phyloP scores from a whole-genome alignment of 2,888 invertebrate species.

The Galeopsomyia nigrocyanea region DNA sequence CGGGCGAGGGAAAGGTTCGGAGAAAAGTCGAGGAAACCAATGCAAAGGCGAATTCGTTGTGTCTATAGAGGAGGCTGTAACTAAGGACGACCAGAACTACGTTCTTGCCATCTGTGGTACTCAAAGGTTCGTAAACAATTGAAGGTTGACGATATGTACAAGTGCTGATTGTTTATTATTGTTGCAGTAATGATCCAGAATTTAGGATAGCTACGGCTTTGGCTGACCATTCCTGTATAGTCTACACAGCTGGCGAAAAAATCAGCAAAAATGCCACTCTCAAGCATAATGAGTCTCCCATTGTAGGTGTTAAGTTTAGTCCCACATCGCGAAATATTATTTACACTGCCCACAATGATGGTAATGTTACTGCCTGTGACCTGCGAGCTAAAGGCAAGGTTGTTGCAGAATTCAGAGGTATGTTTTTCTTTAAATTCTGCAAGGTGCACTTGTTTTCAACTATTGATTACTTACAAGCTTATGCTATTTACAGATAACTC shows the following conservation, averaged over 20 bases:
- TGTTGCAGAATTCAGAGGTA: constrained; percentile 68
- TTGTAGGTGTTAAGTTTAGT: constrained; percentile 75
- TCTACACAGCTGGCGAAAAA: constrained; percentile 70
- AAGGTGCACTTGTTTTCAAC: not conserved
- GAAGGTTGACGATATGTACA: not conserved
- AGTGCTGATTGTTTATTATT: no score
- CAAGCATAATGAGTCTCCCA: constrained; percentile 68
- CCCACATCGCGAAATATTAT: constrained; percentile 73
- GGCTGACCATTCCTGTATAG: constrained; percentile 69
- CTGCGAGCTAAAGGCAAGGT: constrained; percentile 71
- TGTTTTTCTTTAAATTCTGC: constrained; percentile 41
- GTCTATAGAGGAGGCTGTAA: constrained; percentile 71
- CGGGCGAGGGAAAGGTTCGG: constrained; percentile 33
- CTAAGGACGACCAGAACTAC: constrained; percentile 71
- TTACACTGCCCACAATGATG: constrained; percentile 74
- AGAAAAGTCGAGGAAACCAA: constrained; percentile 45
- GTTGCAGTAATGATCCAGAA: constrained; percentile 57
- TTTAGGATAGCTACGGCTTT: constrained; percentile 70
- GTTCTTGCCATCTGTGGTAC: constrained; percentile 74
- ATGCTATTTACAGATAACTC: constrained; percentile 56
- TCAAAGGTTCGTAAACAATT: constrained; percentile 66
- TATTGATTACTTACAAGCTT: constrained; percentile 59
- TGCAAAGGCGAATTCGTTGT: constrained; percentile 53
- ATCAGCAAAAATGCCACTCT: constrained; percentile 66
- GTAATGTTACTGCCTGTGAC: constrained; percentile 76